Conservation (phyloP, 1,140 invertebrate species). For the Monomorium pharaonis region DNA sequence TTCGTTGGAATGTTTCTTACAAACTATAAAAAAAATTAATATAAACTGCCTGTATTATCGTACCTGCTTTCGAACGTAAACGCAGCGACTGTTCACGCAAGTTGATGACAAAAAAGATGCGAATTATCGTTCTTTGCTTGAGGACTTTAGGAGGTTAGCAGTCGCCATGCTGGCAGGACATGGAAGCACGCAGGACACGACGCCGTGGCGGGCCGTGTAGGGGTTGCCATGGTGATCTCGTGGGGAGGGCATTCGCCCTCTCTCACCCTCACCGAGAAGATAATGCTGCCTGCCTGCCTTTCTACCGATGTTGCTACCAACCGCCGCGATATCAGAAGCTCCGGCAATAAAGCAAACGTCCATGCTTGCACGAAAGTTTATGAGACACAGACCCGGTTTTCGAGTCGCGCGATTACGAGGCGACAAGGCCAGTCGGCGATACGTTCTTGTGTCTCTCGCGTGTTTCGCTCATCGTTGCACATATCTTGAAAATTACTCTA, state of each 20-base stretch:
- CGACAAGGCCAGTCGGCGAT: slow-evolving; percentile 64
- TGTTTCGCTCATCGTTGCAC: not conserved
- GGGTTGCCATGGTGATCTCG: slow-evolving; percentile 84
- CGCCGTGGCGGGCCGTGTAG: slow-evolving; percentile 79
- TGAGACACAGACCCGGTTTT: slow-evolving; percentile 72
- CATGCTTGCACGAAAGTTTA: slow-evolving; percentile 69
- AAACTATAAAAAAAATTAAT: not conserved
- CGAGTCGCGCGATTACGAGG: slow-evolving; percentile 72
- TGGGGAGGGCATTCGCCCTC: slow-evolving; percentile 82
- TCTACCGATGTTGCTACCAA: slow-evolving; percentile 81
- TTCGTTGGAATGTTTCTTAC: not conserved
- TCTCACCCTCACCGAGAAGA: slow-evolving; percentile 81
- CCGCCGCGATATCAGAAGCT: slow-evolving; percentile 80
- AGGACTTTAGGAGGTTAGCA: slow-evolving; percentile 79
- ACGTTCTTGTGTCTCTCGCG: slow-evolving; percentile 44
- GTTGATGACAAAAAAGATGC: slow-evolving; percentile 33
- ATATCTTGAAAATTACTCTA: slow-evolving; percentile 32
- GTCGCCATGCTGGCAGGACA: slow-evolving; percentile 82
- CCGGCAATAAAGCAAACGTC: slow-evolving; percentile 81
- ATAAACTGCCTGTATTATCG: not conserved
- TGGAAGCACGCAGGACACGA: slow-evolving; percentile 79
- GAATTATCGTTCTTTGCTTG: slow-evolving; percentile 74
- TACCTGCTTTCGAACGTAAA: not conserved
- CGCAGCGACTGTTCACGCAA: not conserved
- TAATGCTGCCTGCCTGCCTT: slow-evolving; percentile 81